Evolutionary conservation across 2,113 vertebrate species (phyloP).

Genomic region (Triplophysa siluroides): DNA sequence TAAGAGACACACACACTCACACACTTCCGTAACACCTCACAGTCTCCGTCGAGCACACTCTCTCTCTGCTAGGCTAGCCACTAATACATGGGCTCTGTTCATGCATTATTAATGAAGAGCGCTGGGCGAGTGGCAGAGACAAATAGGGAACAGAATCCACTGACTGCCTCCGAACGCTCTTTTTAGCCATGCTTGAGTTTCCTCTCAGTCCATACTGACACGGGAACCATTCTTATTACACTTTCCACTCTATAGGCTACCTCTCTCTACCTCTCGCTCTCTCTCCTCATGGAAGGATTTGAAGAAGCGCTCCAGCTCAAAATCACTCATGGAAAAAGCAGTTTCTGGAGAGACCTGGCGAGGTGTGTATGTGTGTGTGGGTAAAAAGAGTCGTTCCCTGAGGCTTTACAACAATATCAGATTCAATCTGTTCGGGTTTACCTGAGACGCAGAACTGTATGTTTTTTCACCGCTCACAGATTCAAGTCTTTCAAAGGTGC

Average conservation of each 20-base stretch:
- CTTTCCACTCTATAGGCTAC: conserved; percentile 13
- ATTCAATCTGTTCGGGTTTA: conserved; percentile 39
- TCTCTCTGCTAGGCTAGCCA: conserved; percentile 89
- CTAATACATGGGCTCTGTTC: conserved; percentile 96
- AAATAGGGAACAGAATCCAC: conserved; percentile 96
- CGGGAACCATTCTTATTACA: conserved; percentile 55
- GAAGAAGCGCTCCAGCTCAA: conserved; percentile 67
- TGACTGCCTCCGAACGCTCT: conserved; percentile 95
- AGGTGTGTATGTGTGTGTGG: conserved; percentile 54
- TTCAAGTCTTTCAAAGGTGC: neutral
- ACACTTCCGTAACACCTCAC: conserved; percentile 57
- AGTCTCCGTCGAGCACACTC: conserved; percentile 78
- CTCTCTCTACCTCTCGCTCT: conserved; percentile 23
- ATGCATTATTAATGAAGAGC: conserved; percentile 99
- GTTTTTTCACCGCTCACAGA: conserved; percentile 6
- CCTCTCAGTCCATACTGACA: conserved; percentile 86
- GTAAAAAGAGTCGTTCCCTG: neutral
- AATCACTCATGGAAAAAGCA: conserved; percentile 58
- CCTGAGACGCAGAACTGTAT: conserved; percentile 57
- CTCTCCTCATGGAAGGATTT: conserved; percentile 60
- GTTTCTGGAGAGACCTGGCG: conserved; percentile 71
- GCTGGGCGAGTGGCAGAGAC: conserved; percentile 97
- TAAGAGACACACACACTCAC: conserved; percentile 65
- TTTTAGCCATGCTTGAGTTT: conserved; percentile 98
- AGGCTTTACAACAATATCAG: conserved; percentile 17